Base-by-base conservation (phyloP, 23 tunicate species). In the Diplosoma virens region DNA sequence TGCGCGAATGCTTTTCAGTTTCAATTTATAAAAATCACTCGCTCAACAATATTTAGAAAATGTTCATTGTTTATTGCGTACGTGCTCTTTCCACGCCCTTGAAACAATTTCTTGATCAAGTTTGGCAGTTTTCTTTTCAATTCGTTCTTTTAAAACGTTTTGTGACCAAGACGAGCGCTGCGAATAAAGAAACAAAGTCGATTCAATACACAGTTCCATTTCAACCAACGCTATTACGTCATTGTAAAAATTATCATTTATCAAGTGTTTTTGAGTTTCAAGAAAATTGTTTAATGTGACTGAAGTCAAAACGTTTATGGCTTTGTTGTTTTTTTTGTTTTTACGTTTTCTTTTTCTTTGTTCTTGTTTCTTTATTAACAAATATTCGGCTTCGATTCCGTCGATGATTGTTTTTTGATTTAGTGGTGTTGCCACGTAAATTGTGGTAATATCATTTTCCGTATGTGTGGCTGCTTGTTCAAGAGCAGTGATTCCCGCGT, bases 141-240 rank as follows among this genome's bases (percentile, higher is more conserved):
- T 61, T 61, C 69, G 28, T 61, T 61, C 69, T 61, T 61, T 61
- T 11, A 61, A 4, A 29, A 61, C 69, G 30, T 61, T 61, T 5
- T 5, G 35, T 29, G 69, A 61, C 69, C 69, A 61, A 5, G 69
- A 61, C 4, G 69, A 61, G 28, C 35, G 34, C 34, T 9, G 35
- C 28, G 69, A 61, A 61, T 61, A 29, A 4, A 61, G 35, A 61
- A 61, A 61, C 21, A 61, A 7, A 26, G 69, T 61, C 30, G 69
- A 61, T 61, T 61, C 14, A 29, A 61, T 61, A 35, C 69, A 61
- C 7, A 61, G 6, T 29, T 61, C 35, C 69, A 61, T 61, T 29
- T 61, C 69, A 7, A 61, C 69, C 34, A 61, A n/a, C 9, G 69
- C 69, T 27, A 61, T 7, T 5, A 35, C 30, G 35, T 61, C 69